A percentile compares a stretch with the other conserved stretches of the same genome.
Conservation (phyloP, 1,140 invertebrate genomes). For the Lepidurus couesii region DNA sequence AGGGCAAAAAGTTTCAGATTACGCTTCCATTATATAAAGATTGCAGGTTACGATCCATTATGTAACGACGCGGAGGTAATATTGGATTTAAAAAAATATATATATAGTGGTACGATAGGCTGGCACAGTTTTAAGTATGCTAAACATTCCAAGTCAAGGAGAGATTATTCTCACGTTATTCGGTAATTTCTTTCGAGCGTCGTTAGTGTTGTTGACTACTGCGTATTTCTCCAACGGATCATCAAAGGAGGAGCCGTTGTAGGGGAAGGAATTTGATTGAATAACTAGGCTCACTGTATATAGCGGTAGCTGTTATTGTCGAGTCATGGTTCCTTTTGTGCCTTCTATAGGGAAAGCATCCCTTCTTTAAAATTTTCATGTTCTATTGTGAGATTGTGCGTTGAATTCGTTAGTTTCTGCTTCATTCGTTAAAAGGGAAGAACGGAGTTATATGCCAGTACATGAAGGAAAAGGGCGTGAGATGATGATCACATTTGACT, state of each 20-base stretch:
- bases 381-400: not conserved
- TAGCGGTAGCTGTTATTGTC: constrained; percentile 2
- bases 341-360: not conserved
- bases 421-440: not conserved
- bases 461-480: not conserved
- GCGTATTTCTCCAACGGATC: not conserved
- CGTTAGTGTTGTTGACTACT: not conserved
- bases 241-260: not conserved
- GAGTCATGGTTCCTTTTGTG: not conserved
- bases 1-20: not conserved
- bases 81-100: no score
- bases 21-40: no score
- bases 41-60: no score
- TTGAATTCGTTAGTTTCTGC: not conserved
- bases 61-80: no score
- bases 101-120: no score
- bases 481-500: not conserved
- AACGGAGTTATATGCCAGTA: not conserved
- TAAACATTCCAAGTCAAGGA: no score
- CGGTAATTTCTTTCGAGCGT: not conserved
- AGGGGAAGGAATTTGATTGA: not conserved
- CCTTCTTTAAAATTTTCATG: not conserved
- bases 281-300: not conserved
- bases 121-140: no score
- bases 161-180: not conserved